These are phyloP conservation scores for Heliconius melpomene DNA, from an alignment of 1,140 invertebrate species.

Conservation along the genomic window DNA sequence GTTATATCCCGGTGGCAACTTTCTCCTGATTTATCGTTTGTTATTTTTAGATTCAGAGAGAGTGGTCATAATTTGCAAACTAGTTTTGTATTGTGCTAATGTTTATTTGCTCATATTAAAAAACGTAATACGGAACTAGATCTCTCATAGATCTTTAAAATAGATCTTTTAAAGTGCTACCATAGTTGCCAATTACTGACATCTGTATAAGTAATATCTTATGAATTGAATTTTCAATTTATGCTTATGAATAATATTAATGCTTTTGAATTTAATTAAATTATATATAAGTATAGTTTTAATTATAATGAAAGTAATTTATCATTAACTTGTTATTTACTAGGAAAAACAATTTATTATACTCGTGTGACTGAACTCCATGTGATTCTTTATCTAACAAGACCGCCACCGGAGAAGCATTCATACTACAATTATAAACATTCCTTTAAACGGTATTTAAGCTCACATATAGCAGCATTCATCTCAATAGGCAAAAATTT, in stretches of 20 bases:
- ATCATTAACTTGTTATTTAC: neutral
- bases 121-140: neutral
- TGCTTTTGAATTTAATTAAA: too few relatives aligned
- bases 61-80: conserved; percentile 3
- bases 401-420: neutral
- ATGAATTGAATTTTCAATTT: too few relatives aligned
- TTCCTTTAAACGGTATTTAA: too few relatives aligned
- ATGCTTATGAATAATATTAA: too few relatives aligned
- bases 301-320: neutral
- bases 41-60: conserved; percentile 25
- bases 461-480: too few relatives aligned
- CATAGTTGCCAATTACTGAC: too few relatives aligned
- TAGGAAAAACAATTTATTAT: neutral
- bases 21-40: conserved; percentile 21
- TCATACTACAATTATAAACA: neutral
- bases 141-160: too few relatives aligned
- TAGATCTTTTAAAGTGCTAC: too few relatives aligned
- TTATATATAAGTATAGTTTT: too few relatives aligned
- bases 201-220: too few relatives aligned
- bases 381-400: neutral
- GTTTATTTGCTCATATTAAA: neutral
- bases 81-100: neutral
- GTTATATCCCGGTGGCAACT: conserved; percentile 12
- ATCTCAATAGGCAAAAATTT: too few relatives aligned
- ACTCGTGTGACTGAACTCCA: neutral